Base-by-base conservation (phyloP, 1,140 invertebrate species). In the Magallana angulata region DNA sequence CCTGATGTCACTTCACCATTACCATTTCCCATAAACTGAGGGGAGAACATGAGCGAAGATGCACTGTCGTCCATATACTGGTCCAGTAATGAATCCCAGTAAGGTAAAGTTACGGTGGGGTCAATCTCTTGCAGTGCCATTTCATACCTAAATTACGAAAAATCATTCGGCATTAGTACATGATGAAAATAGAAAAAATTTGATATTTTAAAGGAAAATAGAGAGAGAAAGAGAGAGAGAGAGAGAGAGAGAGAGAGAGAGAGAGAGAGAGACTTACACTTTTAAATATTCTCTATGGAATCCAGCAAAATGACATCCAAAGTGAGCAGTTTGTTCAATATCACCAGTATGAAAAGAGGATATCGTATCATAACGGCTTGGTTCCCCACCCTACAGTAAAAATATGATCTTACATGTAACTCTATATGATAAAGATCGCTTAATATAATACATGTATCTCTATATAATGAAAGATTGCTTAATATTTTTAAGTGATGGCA, bases 1-100 rank as follows among this genome's bases (percentile, higher is more conserved):
- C 87, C 87, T 18, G 71, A 16, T 6, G 48, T 68, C 3, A 88
- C 87, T 36, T 80, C 59, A 56, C 87, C 87, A 18, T 88, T 59
- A 9, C 84, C 84, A 57, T 85, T 88, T 8, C 87, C 87, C 58
- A 85, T 30, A 36, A 88, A 85, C 3, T 82, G 9, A 57, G 81
- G 84, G 16, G 58, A 30, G 94, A 94, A 85, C 92, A 85, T 71
- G 94, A 94, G 16, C 88, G 68, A 16, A 89, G 86, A 11, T 91
- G 92, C 91, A 94, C 95, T 12, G 93, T 89, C 36, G 92, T 92
- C 11, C 68, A 92, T 88, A 30, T 90, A 82, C 56, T 90, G 89
- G 59, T 94, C 93, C 4, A 93, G 56, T 8, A 92, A 93, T 1
- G 91, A 90, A 83, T 94, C 91, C 92, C 92, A 94, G 87, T 92